phyloP scores from a whole-genome alignment of 1,140 invertebrate species.

The Calosoma granatense region DNA sequence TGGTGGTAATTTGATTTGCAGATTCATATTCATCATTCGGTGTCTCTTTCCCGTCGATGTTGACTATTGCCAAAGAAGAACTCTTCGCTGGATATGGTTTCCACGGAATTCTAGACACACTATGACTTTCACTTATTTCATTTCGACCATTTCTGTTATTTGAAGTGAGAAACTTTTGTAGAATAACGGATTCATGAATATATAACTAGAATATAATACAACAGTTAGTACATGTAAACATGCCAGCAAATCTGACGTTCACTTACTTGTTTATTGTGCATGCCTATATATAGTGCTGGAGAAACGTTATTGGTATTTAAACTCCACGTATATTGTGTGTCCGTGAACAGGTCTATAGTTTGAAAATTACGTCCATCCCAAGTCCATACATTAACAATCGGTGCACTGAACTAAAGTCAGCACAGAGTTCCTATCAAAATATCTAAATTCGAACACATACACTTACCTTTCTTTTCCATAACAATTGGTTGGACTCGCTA shows the following conservation, averaged over 20 bases:
- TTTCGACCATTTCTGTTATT: constrained; percentile 25
- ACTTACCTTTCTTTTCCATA: constrained; percentile 63
- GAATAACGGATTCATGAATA: constrained; percentile 56
- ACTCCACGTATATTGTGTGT: constrained; percentile 37
- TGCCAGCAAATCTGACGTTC: not conserved
- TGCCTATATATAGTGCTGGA: constrained; percentile 74
- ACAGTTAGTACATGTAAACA: constrained; percentile 10
- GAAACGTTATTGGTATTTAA: constrained; percentile 28
- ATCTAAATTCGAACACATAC: constrained; percentile 7
- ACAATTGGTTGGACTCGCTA: constrained; percentile 39
- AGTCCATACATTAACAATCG: constrained; percentile 77
- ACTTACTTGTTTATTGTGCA: constrained; percentile 66
- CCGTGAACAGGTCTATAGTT: constrained; percentile 64
- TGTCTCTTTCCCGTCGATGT: constrained; percentile 34
- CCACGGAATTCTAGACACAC: constrained; percentile 53
- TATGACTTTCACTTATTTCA: constrained; percentile 29
- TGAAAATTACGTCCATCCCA: constrained; percentile 51
- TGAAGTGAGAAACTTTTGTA: constrained; percentile 31
- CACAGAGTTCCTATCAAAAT: constrained; percentile 2
- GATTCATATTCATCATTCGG: constrained; percentile 22
- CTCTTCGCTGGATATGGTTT: constrained; percentile 48
- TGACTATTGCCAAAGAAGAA: constrained; percentile 25
- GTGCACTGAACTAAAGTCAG: constrained; percentile 58
- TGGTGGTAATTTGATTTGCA: constrained; percentile 32
- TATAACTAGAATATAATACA: constrained; percentile 47